Evolutionary conservation across 2,113 vertebrate species (phyloP).

Genomic region (Lepidothrix coronata): DNA sequence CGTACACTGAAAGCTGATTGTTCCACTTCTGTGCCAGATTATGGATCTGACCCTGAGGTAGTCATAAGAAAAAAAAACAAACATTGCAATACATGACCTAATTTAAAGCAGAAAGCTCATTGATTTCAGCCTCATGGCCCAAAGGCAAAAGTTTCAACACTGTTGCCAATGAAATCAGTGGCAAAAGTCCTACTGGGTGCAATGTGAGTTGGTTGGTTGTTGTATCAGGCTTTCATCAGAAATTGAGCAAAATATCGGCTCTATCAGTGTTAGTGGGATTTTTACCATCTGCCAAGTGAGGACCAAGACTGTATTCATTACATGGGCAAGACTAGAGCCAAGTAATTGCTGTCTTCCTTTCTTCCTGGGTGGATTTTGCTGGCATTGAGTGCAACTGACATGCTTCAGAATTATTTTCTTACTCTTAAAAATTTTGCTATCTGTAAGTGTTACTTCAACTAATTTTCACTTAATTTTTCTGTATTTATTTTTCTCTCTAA

Average conservation of each 20-base stretch:
- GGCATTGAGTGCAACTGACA: neutral
- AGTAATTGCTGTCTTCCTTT: neutral
- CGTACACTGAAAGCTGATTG: neutral
- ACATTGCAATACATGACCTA: slow-evolving; percentile 12
- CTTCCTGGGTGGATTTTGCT: neutral
- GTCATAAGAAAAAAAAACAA: neutral
- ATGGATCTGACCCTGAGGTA: neutral
- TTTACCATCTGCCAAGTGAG: neutral
- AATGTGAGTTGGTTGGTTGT: neutral
- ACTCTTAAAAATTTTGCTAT: neutral
- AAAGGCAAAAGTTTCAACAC: neutral
- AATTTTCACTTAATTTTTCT: neutral
- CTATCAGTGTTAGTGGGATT: neutral
- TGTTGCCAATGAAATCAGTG: neutral
- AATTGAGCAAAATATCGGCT: accelerated
- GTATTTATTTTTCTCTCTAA: neutral
- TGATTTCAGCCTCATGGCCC: neutral
- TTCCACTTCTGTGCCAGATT: neutral
- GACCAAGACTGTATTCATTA: neutral
- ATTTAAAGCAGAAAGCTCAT: slow-evolving; percentile 31
- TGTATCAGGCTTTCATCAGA: neutral
- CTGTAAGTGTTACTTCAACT: neutral
- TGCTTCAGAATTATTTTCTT: neutral
- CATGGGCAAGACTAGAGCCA: neutral
- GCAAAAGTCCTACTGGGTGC: neutral